A percentile compares a stretch with the other conserved stretches of the same genome.
Conservation (phyloP, 2,797 vertebrate species). For the Manis pentadactyla region DNA sequence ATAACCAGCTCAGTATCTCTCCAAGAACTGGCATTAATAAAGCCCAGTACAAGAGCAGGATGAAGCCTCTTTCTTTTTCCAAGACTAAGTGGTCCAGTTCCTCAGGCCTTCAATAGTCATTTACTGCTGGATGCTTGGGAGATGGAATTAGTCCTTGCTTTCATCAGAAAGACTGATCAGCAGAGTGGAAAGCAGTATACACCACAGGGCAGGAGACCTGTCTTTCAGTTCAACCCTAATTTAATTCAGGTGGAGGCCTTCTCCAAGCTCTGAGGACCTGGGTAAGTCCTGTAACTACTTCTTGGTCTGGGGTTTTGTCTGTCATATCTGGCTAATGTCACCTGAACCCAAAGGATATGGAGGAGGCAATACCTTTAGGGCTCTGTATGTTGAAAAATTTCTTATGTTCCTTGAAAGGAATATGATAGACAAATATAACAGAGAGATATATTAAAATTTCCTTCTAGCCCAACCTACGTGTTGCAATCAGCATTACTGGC, state of each 20-base stretch:
- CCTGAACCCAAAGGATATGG: not conserved
- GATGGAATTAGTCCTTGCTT: not conserved
- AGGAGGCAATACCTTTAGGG: not conserved
- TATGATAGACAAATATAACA: not conserved
- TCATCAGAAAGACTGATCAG: not conserved
- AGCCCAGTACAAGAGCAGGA: not conserved
- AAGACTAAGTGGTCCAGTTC: not conserved
- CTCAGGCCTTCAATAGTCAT: not conserved
- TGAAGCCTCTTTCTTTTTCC: not conserved
- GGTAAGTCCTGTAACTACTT: not conserved
- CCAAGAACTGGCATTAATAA: not conserved
- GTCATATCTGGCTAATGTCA: not conserved
- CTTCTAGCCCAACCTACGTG: not conserved
- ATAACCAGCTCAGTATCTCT: not conserved
- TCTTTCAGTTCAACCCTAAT: not conserved
- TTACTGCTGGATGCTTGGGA: not conserved
- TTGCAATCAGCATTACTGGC: not conserved
- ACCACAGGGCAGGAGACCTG: fast-evolving
- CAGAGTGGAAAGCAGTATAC: not conserved
- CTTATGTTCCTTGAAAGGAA: conserved; percentile 30
- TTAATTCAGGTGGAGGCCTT: not conserved
- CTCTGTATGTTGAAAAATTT: not conserved
- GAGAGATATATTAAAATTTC: not conserved
- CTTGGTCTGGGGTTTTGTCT: not conserved
- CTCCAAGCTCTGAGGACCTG: not conserved